Evolutionary conservation across 1,140 invertebrate species (phyloP), one percentile per base, ranked within the genome.

Genomic region (Bombus waltoni): DNA sequence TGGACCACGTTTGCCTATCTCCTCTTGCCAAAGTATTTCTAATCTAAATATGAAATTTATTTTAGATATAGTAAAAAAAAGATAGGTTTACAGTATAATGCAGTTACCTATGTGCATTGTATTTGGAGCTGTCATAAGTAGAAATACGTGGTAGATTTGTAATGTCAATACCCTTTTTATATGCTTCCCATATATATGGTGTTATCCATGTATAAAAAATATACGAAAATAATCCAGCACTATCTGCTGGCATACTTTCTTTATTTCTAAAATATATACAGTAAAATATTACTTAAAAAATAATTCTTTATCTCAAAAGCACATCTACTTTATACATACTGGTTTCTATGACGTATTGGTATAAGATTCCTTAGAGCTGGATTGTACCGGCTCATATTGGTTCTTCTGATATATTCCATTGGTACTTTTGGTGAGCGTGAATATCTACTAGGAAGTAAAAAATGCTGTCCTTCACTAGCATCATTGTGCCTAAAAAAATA

Each of bases 1-100:
- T 70, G 92, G 83, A 62, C 94, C 85, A 96, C 97, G 97, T 97
- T 93, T 98, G 97, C 95, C 97, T 96, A 96, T 84, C 89, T 96
- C 96, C 73, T 95, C 92, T 83, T 96, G 94, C 96, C 96, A 96
- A 44, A 96, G 84, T 74, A 93, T 85, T 86, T 96, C 95, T 11
- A 96, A 87, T 90, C 96, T 96, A 83, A 76, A 88, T 59, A 78
- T 79, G n/a, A 85, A 38, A 44, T 79, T 38, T 42, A 40, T 3
- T 28, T 70, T 44, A 25, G 32, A 70, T 83, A 59, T 10, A 57
- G 42, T 42, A 78, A 78, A 73, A 74, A 42, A 25, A 44, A 22
- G n/a, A 47, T 65, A 18, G 28, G 65, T 18, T 40, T 32, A 40
- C 18, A n/a, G n/a, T 18, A 35, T 47, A 32, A 28, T 75, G 70